phyloP scores from a whole-genome alignment of 2,797 vertebrate species.

The Myiotriccus ornatus region DNA sequence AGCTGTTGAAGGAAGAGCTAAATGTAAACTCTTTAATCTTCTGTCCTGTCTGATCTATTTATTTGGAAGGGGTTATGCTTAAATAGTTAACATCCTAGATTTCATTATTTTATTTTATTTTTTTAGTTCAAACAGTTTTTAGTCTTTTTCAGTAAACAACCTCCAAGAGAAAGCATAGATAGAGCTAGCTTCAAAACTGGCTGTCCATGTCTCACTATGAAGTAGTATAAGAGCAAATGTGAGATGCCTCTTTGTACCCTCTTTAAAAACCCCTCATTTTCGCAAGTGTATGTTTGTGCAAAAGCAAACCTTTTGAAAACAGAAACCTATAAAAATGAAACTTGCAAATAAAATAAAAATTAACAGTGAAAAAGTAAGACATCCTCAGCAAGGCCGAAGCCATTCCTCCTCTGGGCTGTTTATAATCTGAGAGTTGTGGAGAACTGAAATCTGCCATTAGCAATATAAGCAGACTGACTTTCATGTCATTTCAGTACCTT shows the following conservation, averaged over 20 bases:
- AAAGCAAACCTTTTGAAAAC: neutral
- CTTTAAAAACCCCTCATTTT: neutral
- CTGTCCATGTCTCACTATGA: neutral
- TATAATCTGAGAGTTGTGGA: neutral
- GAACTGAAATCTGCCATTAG: neutral
- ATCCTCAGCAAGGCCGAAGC: neutral
- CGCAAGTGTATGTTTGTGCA: neutral
- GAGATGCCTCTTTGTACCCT: neutral
- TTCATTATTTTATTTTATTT: neutral
- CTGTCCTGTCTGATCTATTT: neutral
- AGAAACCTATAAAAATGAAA: neutral
- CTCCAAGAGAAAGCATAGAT: neutral
- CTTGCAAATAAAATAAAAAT: neutral
- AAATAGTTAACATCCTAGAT: neutral
- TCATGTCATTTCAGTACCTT: neutral
- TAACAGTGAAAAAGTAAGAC: neutral
- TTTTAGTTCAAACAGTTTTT: neutral
- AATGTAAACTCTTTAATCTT: neutral
- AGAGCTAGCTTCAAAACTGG: neutral
- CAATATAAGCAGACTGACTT: neutral
- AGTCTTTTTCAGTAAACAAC: neutral
- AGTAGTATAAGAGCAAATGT: neutral
- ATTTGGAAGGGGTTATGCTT: neutral
- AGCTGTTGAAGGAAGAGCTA: neutral
- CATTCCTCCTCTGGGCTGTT: neutral